phyloP scores from a whole-genome alignment of 2,113 vertebrate species.

The Sylvilagus bachmani region DNA sequence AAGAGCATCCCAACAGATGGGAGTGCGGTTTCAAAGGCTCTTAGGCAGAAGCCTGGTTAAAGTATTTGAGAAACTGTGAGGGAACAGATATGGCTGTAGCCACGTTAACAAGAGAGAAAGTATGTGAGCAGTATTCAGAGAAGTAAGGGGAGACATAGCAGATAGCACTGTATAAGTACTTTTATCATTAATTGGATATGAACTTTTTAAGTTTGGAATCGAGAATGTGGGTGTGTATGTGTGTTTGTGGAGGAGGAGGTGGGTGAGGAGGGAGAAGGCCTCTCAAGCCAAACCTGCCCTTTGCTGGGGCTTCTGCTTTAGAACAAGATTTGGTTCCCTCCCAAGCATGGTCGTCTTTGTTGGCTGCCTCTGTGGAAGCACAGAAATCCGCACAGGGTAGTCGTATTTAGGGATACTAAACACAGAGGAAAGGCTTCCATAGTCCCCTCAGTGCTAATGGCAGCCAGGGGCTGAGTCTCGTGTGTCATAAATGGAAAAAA shows the following conservation, averaged over 20 bases:
- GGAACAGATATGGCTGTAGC: not conserved
- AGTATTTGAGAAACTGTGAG: not conserved
- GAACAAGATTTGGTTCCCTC: not conserved
- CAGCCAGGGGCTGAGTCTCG: slow-evolving; percentile 23
- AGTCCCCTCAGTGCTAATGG: not conserved
- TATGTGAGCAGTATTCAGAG: not conserved
- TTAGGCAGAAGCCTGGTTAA: not conserved
- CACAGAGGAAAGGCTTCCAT: not conserved
- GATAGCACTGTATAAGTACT: accelerated
- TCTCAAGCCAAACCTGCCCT: not conserved
- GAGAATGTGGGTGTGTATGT: not conserved
- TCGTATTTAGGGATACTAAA: slow-evolving; percentile 33
- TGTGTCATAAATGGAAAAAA: not conserved
- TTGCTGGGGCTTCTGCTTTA: slow-evolving; percentile 18
- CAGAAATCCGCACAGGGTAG: not conserved
- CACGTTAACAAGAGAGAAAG: not conserved
- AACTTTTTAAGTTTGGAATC: too few relatives aligned
- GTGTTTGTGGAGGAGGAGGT: too few relatives aligned
- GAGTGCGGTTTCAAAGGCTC: not conserved
- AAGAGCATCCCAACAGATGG: not conserved
- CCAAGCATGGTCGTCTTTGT: not conserved
- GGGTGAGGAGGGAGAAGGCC: accelerated
- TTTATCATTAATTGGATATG: not conserved
- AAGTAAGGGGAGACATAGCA: not conserved
- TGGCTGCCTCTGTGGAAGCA: not conserved